Evolutionary conservation across 2,113 vertebrate species (phyloP), one percentile per base, ranked within the genome.

Genomic region (Pedetes capensis): DNA sequence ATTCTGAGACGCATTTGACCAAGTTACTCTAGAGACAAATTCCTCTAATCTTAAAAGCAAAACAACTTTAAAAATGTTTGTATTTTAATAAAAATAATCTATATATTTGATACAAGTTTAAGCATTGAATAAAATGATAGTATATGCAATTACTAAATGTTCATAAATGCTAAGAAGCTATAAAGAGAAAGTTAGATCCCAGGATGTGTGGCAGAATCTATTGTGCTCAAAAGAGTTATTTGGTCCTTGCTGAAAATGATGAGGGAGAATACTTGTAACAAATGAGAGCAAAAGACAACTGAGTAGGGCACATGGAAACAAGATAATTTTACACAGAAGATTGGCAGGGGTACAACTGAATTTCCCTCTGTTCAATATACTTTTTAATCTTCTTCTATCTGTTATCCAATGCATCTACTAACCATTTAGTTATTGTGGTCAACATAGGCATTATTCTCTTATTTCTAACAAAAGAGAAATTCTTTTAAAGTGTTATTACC

Each of bases 141-240:
- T 0, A 20, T 20, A 0, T 11, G 0, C 6, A 37, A 9, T 68
- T 39, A 88, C 2, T 14, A 22, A 6, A 11, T 9, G 32, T 63
- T 68, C 47, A 20, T 37, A 32, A 75, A 23, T 8, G 3, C 22
- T 29, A 14, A 6, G 34, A 6, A 37, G 32, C 6, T n/a, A 0
- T 2, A 8, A 34, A 2, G 13, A 34, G 23, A 44, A 61, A 29
- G 27, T 51, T 13, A 53, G 25, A 64, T 22, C 25, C 64, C 42
- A 13, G 7, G 13, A 2, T n/a, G 1, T 17, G 2, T 1, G 44
- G 27, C 20, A 42, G n/a, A 79, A 25, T n/a, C 1, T 42, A 49
- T 29, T 5, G 61, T 16, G 29, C 18, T 39, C n/a, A 16, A 23
- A 42, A 25, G 66, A 39, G 44, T 13, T 22, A 0, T 2, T 8